Evolutionary conservation across 2,113 vertebrate genomes (phyloP), one percentile per base, ranked within the genome.

Genomic region (Carassius auratus): DNA sequence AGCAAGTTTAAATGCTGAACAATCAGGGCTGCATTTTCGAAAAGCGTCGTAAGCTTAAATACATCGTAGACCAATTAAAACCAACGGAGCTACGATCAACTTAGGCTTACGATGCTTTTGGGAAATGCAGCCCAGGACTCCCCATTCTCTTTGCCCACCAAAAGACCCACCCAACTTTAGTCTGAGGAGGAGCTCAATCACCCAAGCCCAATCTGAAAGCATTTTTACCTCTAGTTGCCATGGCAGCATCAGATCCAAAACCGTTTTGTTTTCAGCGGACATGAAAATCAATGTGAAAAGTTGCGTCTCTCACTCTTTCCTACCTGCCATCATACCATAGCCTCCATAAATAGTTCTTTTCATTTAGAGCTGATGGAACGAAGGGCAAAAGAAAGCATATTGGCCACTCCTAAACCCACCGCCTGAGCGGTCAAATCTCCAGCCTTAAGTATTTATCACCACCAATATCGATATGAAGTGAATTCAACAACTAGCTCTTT

Each of bases 201-300:
- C 36, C 8, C 62, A 62, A 83, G 61, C 12, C 17, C 38, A 62
- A 83, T 81, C 74, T 45, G 15, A 62, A 86, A 69, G 17, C 79
- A 30, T 86, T 86, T 68, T 42, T 76, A 42, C 78, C 57, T 71
- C 17, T 50, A n/a, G 64, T 84, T 88, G 57, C 81, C 84, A 83
- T 86, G 75, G 84, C 38, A 59, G 12, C 61, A 15, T 45, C 38
- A 59, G 45, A 76, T 45, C 61, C n/a, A 57, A 17, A 36, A 62
- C 21, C 61, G 68, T 52, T 62, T 84, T 79, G 76, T 85, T 57
- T 85, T 52, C 69, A 83, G 76, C 69, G 69, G 87, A 86, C 83
- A 82, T 79, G 59, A 78, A 86, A 86, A 88, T 86, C 86, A 81
- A 87, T 82, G 62, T 55, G 36, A 62, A 61, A 80, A 87, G 80